Conservation (phyloP, 2,888 invertebrate species). For the Eilema griseolum region DNA sequence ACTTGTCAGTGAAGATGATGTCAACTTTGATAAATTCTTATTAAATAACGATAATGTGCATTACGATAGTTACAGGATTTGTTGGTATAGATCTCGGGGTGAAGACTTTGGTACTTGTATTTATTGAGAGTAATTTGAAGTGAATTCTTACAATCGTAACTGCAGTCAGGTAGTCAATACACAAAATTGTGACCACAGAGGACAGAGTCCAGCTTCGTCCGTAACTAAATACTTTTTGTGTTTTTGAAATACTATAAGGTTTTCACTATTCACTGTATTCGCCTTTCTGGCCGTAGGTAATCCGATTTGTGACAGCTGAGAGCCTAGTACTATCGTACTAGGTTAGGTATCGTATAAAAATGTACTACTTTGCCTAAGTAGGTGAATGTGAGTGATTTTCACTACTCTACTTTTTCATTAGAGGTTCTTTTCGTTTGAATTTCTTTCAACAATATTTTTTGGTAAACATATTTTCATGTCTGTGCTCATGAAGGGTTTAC, state of each 20-base stretch:
- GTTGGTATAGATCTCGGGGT: too few relatives aligned
- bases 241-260: neutral
- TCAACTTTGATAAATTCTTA: slow-evolving; percentile 2
- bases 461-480: neutral
- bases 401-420: neutral
- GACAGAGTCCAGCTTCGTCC: too few relatives aligned
- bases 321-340: neutral
- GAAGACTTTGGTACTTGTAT: too few relatives aligned
- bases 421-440: too few relatives aligned
- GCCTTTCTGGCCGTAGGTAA: too few relatives aligned
- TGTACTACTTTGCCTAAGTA: neutral
- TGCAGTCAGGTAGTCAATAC: too few relatives aligned
- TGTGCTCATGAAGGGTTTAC: neutral
- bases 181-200: too few relatives aligned
- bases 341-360: neutral
- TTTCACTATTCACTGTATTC: neutral
- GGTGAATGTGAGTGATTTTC: neutral
- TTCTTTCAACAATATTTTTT: neutral
- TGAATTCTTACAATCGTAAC: too few relatives aligned
- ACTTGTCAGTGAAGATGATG: neutral
- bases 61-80: neutral
- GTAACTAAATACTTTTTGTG: too few relatives aligned
- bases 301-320: neutral
- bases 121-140: too few relatives aligned
- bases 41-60: neutral